A percentile compares a stretch with the other conserved stretches of the same genome.
Conservation (phyloP, 2,797 vertebrate species). For the Sciaenops ocellatus region DNA sequence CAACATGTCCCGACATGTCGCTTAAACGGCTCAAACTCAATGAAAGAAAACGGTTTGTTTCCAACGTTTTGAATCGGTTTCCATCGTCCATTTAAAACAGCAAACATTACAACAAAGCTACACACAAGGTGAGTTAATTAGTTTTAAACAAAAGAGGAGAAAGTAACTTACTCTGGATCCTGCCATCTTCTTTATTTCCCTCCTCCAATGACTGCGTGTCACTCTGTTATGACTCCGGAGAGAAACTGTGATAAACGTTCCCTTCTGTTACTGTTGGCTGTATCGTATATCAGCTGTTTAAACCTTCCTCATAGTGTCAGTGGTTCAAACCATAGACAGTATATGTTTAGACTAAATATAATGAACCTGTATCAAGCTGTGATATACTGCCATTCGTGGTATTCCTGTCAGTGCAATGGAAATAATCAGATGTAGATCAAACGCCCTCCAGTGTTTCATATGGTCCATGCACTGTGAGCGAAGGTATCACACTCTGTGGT, state of each 20-base stretch:
- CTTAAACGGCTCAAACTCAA: background rate
- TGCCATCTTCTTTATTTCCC: slow-evolving; percentile 78
- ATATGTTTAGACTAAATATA: background rate
- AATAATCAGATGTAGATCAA: slow-evolving; percentile 53
- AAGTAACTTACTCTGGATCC: slow-evolving; percentile 74
- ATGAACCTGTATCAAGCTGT: rapidly evolving
- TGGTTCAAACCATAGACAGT: too few relatives aligned
- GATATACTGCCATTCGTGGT: background rate
- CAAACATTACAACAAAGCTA: rapidly evolving
- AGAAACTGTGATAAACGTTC: slow-evolving; percentile 51
- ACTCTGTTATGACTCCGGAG: slow-evolving; percentile 80
- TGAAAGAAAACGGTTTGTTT: background rate
- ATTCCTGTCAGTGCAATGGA: background rate
- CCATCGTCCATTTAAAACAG: background rate
- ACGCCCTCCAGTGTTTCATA: slow-evolving; percentile 50
- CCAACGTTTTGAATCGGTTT: background rate
- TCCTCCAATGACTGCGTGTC: slow-evolving; percentile 32
- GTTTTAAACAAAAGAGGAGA: rapidly evolving
- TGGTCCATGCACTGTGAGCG: background rate
- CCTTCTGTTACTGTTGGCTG: background rate
- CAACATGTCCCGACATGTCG: slow-evolving; percentile 60
- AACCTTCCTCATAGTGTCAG: too few relatives aligned
- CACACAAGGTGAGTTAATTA: rapidly evolving
- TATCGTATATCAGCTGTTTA: too few relatives aligned
- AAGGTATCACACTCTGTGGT: background rate